Percentiles rank a stretch among this genome's conserved stretches.
These are phyloP conservation scores for Globia sparganii DNA, from an alignment of 2,888 invertebrate species.

Conservation along the genomic window DNA sequence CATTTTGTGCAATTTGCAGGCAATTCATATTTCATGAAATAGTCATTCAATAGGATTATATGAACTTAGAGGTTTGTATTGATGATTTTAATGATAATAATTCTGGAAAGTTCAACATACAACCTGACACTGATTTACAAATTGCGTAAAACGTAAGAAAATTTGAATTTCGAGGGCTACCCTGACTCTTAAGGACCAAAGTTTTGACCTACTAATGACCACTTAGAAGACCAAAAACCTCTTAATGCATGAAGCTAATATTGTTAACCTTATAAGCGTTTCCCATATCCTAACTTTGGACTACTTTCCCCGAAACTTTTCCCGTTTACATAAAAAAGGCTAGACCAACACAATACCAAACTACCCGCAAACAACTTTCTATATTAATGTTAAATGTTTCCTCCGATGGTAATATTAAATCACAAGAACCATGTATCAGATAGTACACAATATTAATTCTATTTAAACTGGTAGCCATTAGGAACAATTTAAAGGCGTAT, in stretches of 20 bases:
- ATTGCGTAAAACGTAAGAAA: no score
- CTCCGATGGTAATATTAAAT: conserved; percentile 72
- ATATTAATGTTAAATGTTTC: conserved; percentile 68
- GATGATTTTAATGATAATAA: no score
- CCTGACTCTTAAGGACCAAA: no score
- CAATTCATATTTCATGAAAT: no score
- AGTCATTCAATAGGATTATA: no score
- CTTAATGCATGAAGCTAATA: not conserved
- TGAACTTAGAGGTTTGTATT: no score
- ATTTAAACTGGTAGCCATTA: conserved; percentile 79
- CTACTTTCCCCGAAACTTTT: conserved; percentile 17
- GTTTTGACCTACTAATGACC: not conserved
- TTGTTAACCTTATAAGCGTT: not conserved
- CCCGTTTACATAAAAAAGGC: conserved; percentile 37
- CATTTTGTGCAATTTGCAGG: no score
- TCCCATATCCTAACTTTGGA: conserved; percentile 19
- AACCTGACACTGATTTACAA: no score
- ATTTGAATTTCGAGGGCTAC: no score
- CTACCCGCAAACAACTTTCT: conserved; percentile 64
- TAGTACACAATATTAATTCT: conserved; percentile 72
- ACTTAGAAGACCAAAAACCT: conserved; percentile 7
- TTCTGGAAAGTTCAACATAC: no score
- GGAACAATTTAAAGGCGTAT: conserved; percentile 68
- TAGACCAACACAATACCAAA: conserved; percentile 41
- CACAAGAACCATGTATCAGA: conserved; percentile 67